Evolutionary conservation across 2,113 vertebrate species (phyloP).

Genomic region (Otis tarda): DNA sequence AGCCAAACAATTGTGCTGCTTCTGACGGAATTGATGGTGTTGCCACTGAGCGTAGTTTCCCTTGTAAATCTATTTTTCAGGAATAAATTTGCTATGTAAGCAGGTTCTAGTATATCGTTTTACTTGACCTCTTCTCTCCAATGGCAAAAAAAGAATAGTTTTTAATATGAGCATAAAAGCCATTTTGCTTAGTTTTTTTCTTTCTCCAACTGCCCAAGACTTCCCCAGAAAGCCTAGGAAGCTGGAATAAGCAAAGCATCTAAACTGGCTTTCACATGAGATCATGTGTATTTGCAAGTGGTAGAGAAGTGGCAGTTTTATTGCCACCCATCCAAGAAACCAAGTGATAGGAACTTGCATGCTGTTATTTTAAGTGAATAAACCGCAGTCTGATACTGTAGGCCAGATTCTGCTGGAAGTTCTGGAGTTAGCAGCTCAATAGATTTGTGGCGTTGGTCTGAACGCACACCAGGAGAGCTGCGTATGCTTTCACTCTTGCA

Average conservation of each 20-base stretch:
- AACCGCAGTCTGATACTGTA: background rate
- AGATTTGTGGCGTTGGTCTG: background rate
- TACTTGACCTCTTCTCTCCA: background rate
- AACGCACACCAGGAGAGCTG: background rate
- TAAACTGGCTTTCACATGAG: background rate
- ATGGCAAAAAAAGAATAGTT: background rate
- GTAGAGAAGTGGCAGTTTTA: background rate
- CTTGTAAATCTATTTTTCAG: slow-evolving; percentile 31
- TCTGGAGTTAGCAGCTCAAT: background rate
- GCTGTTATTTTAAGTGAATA: background rate
- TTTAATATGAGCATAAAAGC: background rate
- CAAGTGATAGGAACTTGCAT: accelerated
- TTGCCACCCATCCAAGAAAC: background rate
- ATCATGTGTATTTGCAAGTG: background rate
- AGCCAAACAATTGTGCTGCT: slow-evolving; percentile 62
- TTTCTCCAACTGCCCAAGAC: background rate
- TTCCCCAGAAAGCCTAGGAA: background rate
- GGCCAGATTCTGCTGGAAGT: background rate
- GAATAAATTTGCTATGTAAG: slow-evolving; percentile 45
- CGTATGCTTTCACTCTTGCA: accelerated
- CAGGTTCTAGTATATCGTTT: slow-evolving; percentile 17
- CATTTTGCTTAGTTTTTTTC: background rate
- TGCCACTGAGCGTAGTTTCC: slow-evolving; percentile 45
- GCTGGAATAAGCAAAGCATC: background rate
- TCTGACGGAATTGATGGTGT: slow-evolving; percentile 41